These are phyloP conservation scores for Catharus bicknelli DNA, from an alignment of 2,113 vertebrate genomes.

Conservation along the genomic window DNA sequence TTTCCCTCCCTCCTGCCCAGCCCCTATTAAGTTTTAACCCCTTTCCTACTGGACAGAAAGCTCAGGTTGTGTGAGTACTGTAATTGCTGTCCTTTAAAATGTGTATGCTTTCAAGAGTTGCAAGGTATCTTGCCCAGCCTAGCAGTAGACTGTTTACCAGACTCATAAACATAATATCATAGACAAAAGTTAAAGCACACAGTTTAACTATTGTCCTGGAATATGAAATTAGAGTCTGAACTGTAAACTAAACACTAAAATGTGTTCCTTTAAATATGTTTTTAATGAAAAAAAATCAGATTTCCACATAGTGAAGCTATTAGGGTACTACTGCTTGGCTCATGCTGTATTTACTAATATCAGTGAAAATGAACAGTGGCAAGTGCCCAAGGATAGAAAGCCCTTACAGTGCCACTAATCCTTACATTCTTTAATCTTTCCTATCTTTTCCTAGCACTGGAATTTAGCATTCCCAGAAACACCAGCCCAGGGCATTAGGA, in stretches of 20 bases:
- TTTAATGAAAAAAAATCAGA: background rate
- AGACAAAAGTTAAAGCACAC: background rate
- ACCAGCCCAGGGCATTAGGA: background rate
- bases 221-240: background rate
- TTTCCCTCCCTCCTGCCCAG: background rate
- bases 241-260: background rate
- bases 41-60: conserved; percentile 8
- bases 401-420: background rate
- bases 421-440: background rate
- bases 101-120: background rate
- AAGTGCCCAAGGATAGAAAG: background rate
- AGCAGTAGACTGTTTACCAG: background rate
- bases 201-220: background rate
- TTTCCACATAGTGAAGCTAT: background rate
- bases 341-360: background rate
- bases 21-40: conserved; percentile 21
- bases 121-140: background rate
- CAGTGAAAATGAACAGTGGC: background rate
- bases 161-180: background rate
- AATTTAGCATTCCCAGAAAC: background rate
- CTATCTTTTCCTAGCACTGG: background rate
- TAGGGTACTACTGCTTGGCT: background rate
- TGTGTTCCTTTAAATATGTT: background rate
- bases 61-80: background rate
- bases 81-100: background rate